Percentiles rank a stretch among this genome's conserved stretches.
Conservation (phyloP, 2,797 vertebrate genomes). For the Hoplostethus mediterraneus region DNA sequence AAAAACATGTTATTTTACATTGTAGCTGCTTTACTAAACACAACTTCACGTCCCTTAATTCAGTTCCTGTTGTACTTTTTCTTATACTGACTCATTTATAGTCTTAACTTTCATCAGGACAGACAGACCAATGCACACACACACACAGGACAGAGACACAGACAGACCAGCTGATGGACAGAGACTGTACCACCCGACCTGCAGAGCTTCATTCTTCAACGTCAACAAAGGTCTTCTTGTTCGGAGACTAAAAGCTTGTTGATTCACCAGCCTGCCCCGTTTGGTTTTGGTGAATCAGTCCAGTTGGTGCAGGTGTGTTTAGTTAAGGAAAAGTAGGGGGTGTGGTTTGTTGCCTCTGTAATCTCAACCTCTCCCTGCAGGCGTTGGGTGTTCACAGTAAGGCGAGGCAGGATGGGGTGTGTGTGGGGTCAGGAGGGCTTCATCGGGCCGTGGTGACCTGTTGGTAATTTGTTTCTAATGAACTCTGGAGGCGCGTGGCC, state of each 20-base stretch:
- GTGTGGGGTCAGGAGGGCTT: conserved; percentile 28
- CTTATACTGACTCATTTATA: too few relatives aligned
- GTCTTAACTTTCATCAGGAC: too few relatives aligned
- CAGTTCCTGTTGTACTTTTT: too few relatives aligned
- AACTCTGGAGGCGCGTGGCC: conserved; percentile 68
- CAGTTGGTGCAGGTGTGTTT: conserved; percentile 66
- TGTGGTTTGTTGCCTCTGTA: conserved; percentile 49
- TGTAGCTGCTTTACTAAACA: too few relatives aligned
- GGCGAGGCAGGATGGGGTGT: neutral
- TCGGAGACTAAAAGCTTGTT: conserved; percentile 6
- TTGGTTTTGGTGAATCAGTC: conserved; percentile 20
- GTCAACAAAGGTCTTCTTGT: too few relatives aligned
- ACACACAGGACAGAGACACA: neutral
- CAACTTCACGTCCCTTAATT: too few relatives aligned
- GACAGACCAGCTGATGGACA: too few relatives aligned
- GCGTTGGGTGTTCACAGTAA: conserved; percentile 10
- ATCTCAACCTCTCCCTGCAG: conserved; percentile 57
- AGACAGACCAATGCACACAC: neutral
- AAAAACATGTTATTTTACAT: too few relatives aligned
- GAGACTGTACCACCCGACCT: neutral
- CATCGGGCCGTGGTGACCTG: conserved; percentile 49
- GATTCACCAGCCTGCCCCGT: conserved; percentile 10
- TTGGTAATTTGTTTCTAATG: conserved; percentile 67
- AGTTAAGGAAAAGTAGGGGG: conserved; percentile 28
- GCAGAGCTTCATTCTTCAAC: neutral